Evolutionary conservation across 2,797 vertebrate genomes (phyloP).

Genomic region (Artibeus jamaicensis): DNA sequence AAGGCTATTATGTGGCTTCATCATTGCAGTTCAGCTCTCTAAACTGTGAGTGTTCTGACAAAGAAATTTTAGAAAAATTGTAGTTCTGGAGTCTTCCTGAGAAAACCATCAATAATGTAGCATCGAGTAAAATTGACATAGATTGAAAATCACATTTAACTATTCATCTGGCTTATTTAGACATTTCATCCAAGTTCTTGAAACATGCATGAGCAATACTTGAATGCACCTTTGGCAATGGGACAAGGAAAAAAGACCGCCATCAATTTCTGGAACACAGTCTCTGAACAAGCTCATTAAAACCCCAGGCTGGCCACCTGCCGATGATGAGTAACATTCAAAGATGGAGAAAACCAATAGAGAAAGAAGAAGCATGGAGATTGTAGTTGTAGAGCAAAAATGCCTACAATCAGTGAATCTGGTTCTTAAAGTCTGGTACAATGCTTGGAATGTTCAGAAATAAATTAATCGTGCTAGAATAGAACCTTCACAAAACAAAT

Average conservation of each 20-base stretch:
- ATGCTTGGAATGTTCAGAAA: not conserved
- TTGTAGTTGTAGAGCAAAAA: not conserved
- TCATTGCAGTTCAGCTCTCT: slow-evolving; percentile 44
- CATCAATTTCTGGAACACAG: not conserved
- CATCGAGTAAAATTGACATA: not conserved
- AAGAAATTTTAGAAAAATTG: slow-evolving; percentile 54
- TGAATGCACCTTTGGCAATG: not conserved
- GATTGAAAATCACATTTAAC: not conserved
- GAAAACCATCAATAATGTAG: slow-evolving; percentile 12
- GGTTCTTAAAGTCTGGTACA: not conserved
- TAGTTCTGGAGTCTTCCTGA: not conserved
- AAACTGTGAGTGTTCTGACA: slow-evolving; percentile 38
- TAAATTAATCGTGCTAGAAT: not conserved
- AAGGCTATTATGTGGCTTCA: slow-evolving; percentile 47
- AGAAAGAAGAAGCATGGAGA: not conserved
- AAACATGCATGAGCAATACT: slow-evolving; percentile 52
- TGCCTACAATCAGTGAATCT: not conserved
- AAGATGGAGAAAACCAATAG: not conserved
- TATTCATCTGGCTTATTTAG: slow-evolving; percentile 26
- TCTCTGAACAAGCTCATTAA: not conserved
- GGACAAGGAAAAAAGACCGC: not conserved
- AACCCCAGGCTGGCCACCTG: slow-evolving; percentile 21
- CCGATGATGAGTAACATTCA: not conserved
- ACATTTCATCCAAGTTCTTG: slow-evolving; percentile 27
- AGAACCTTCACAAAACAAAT: not conserved